Percentiles rank a stretch among this genome's conserved stretches.
These are phyloP conservation scores for Molossus alvarezi DNA, from an alignment of 2,797 vertebrate genomes.

Conservation along the genomic window DNA sequence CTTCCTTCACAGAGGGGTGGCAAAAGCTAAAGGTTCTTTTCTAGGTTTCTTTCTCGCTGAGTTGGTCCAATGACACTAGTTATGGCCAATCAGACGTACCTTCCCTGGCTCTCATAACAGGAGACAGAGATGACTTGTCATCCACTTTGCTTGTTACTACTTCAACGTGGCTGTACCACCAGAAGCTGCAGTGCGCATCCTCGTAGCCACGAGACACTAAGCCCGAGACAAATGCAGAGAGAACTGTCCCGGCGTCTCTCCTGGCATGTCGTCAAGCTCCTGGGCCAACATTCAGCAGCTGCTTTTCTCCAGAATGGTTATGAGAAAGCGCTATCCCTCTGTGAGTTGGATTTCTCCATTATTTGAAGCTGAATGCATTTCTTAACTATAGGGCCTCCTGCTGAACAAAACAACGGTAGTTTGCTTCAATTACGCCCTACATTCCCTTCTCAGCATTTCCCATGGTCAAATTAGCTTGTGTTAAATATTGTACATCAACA, in stretches of 20 bases:
- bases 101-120: background rate
- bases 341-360: slow-evolving; percentile 17
- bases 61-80: background rate
- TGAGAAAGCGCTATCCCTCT: background rate
- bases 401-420: background rate
- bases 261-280: background rate
- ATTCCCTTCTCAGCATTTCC: background rate
- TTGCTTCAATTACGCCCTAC: background rate
- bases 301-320: background rate
- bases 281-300: background rate
- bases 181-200: background rate
- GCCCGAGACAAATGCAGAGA: background rate
- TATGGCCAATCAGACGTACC: background rate
- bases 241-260: background rate
- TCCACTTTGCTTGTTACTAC: background rate
- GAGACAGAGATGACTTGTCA: background rate
- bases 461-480: background rate
- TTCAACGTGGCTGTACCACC: background rate
- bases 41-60: background rate
- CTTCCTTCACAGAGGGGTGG: background rate
- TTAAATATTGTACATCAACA: background rate
- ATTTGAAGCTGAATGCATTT: background rate
- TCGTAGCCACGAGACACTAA: background rate
- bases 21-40: background rate
- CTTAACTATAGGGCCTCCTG: background rate